A percentile compares a stretch with the other conserved stretches of the same genome.
These are phyloP conservation scores for Nyleta sp. DNA, from an alignment of 2,888 invertebrate genomes.

Conservation along the genomic window DNA sequence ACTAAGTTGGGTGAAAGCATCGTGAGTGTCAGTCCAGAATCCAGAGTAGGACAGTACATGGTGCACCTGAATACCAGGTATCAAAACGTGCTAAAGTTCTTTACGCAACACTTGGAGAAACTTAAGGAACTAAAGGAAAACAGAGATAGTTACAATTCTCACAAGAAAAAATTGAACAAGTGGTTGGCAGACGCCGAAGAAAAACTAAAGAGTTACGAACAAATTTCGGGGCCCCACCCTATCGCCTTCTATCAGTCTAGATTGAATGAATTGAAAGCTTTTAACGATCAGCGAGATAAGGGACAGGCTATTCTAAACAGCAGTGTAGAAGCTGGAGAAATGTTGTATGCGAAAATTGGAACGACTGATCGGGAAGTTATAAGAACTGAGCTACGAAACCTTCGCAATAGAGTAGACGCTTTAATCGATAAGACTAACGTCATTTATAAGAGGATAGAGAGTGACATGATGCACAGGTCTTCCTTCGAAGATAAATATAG, in stretches of 20 bases:
- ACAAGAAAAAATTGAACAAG: conserved; percentile 87
- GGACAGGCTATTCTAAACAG: conserved; percentile 91
- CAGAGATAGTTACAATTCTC: conserved; percentile 87
- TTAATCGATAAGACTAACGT: conserved; percentile 93
- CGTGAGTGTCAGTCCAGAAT: conserved; percentile 87
- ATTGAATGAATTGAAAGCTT: conserved; percentile 89
- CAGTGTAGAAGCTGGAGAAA: conserved; percentile 94
- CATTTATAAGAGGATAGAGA: conserved; percentile 94
- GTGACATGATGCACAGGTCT: conserved; percentile 93
- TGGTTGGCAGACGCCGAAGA: conserved; percentile 91
- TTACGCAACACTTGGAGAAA: conserved; percentile 88
- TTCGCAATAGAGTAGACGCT: conserved; percentile 92
- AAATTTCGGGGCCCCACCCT: conserved; percentile 90
- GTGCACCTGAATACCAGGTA: conserved; percentile 90
- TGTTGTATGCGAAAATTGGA: conserved; percentile 92
- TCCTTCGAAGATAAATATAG: conserved; percentile 96
- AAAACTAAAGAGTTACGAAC: conserved; percentile 88
- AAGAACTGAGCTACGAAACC: conserved; percentile 90
- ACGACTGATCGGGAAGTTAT: conserved; percentile 94
- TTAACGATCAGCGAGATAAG: conserved; percentile 89
- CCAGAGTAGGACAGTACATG: conserved; percentile 91
- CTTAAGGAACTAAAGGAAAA: conserved; percentile 88
- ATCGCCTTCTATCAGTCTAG: conserved; percentile 87
- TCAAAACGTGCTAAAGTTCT: conserved; percentile 88
- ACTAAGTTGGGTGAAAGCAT: conserved; percentile 88